Conservation (phyloP, 2,797 vertebrate species). For the Falco peregrinus region DNA sequence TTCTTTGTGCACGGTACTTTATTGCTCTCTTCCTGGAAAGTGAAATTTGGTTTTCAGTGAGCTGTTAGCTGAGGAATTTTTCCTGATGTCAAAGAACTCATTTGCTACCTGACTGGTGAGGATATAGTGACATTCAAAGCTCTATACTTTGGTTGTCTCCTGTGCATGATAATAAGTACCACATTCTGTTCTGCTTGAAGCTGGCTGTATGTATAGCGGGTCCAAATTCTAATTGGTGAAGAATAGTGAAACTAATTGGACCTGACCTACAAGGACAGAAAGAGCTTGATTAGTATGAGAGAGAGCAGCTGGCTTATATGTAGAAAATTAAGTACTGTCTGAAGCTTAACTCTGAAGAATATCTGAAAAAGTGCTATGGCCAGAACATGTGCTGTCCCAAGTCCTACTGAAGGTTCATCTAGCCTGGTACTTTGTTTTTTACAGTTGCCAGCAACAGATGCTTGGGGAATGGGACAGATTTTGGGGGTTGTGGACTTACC, state of each 20-base stretch:
- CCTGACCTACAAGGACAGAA: neutral
- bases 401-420: neutral
- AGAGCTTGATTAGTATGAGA: neutral
- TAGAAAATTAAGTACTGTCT: neutral
- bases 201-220: neutral
- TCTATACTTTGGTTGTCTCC: neutral
- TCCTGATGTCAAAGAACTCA: neutral
- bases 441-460: neutral
- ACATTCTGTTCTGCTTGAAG: neutral
- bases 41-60: neutral
- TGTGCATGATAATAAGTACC: too few species aligned
- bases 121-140: rapidly evolving
- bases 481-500: neutral
- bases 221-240: neutral
- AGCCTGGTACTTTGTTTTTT: neutral
- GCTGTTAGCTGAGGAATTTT: neutral
- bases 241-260: neutral
- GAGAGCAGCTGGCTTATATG: neutral
- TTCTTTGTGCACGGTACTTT: neutral
- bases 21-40: neutral
- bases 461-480: neutral
- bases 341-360: neutral
- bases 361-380: neutral
- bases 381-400: neutral
- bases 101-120: neutral